A percentile compares a stretch with the other conserved stretches of the same genome.
Evolutionary conservation across 1,140 invertebrate species (phyloP).

Genomic region (Lasioglossum albipes): DNA sequence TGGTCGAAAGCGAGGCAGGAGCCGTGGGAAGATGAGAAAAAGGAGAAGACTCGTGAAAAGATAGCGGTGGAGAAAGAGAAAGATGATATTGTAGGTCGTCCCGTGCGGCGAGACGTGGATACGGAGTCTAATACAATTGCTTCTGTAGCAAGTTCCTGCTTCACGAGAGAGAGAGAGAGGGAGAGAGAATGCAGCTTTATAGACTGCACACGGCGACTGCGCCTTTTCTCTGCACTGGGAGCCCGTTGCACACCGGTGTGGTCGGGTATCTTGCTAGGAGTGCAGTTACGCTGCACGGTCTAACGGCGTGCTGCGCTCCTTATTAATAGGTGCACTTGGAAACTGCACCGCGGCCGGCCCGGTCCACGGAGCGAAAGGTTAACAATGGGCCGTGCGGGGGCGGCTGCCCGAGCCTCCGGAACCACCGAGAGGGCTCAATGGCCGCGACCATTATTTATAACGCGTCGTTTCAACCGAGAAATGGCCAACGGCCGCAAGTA

Average conservation of each 20-base stretch:
- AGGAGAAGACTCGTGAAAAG: not conserved
- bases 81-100: conserved; percentile 9
- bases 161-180: not conserved
- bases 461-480: conserved; percentile 19
- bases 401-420: not conserved
- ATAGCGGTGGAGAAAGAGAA: too few relatives aligned
- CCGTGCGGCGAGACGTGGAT: conserved; percentile 29
- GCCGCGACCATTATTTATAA: conserved; percentile 47
- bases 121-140: conserved; percentile 62
- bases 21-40: conserved; percentile 16
- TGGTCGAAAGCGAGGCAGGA: not conserved
- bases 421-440: conserved; percentile 34
- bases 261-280: conserved; percentile 30
- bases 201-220: conserved; percentile 1
- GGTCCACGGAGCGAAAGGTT: conserved; percentile 36
- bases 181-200: conserved; percentile 5
- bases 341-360: conserved; percentile 45
- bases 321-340: conserved; percentile 63
- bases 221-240: conserved; percentile 14
- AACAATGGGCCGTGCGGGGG: conserved; percentile 45
- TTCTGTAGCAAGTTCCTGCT: conserved; percentile 54
- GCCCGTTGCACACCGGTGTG: not conserved
- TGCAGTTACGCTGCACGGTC: conserved; percentile 42
- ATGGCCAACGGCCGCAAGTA: conserved; percentile 14
- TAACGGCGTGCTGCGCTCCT: conserved; percentile 51